Evolutionary conservation across 2,797 vertebrate genomes (phyloP).

Genomic region (Girardinus metallicus): DNA sequence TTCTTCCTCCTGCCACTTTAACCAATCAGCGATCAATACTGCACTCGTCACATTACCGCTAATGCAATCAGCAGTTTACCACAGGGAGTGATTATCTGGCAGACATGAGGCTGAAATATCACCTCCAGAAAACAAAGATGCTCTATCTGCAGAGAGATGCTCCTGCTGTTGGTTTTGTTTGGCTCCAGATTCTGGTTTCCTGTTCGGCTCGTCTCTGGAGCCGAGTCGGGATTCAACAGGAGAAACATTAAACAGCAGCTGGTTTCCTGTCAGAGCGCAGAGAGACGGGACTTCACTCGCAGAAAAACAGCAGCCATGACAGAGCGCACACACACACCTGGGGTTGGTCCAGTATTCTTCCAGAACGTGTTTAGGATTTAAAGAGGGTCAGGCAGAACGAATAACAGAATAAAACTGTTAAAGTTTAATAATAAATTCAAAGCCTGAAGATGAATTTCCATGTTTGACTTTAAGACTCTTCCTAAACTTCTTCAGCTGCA

Average conservation of each 20-base stretch:
- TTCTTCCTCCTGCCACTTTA: background rate
- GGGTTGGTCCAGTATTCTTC: background rate
- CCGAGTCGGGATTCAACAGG: slow-evolving; percentile 14
- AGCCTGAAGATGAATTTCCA: too few species aligned
- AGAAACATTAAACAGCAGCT: slow-evolving; percentile 40
- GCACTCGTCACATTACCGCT: slow-evolving; percentile 52
- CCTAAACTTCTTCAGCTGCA: too few species aligned
- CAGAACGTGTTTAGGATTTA: background rate
- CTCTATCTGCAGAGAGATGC: background rate
- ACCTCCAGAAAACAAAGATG: slow-evolving; percentile 2
- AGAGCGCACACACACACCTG: too few species aligned
- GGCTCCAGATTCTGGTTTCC: slow-evolving; percentile 9
- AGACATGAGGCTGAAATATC: slow-evolving; percentile 4
- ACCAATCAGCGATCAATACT: slow-evolving; percentile 30
- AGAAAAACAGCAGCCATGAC: slow-evolving; percentile 38
- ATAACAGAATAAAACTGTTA: too few species aligned
- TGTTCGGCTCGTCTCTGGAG: slow-evolving; percentile 8
- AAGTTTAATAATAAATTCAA: too few species aligned
- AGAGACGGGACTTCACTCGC: slow-evolving; percentile 16
- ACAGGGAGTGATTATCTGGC: slow-evolving; percentile 55
- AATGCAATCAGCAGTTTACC: slow-evolving; percentile 53
- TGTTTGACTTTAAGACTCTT: too few species aligned
- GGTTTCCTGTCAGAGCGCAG: slow-evolving; percentile 48
- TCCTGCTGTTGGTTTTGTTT: background rate
- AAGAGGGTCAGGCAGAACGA: background rate